Conservation (phyloP, 2,797 vertebrate species). For the Chloroceryle amazona region DNA sequence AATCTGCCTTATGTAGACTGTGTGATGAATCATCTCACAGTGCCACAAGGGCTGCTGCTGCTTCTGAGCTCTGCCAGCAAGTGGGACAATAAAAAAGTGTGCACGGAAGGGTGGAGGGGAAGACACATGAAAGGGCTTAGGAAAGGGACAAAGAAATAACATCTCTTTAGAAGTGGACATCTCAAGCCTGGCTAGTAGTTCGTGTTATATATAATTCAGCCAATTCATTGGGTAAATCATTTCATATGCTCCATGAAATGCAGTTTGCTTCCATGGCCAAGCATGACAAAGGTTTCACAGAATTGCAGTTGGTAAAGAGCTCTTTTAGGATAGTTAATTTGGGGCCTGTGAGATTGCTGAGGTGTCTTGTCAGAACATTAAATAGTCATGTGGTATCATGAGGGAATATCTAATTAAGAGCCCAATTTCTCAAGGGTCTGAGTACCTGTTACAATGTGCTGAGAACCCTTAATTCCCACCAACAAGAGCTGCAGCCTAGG, state of each 20-base stretch:
- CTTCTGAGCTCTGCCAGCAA: constrained; percentile 5
- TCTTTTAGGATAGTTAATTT: constrained; percentile 40
- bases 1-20: constrained; percentile 39
- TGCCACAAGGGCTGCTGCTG: not conserved
- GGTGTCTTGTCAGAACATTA: constrained; percentile 34
- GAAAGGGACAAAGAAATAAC: not conserved
- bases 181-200: not conserved
- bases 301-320: constrained; percentile 13
- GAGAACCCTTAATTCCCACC: constrained; percentile 37
- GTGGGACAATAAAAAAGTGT: not conserved
- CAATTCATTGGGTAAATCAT: constrained; percentile 23
- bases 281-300: constrained; percentile 48
- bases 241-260: constrained; percentile 52
- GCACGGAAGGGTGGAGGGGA: not conserved
- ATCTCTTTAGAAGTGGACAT: constrained; percentile 17
- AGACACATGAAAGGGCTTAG: not conserved
- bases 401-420: constrained; percentile 54
- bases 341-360: constrained; percentile 16
- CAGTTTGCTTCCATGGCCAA: constrained; percentile 57
- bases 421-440: constrained; percentile 30
- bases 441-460: not conserved
- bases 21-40: constrained; percentile 45
- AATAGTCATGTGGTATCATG: constrained; percentile 33
- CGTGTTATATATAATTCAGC: not conserved
- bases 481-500: not conserved